Base-by-base conservation (phyloP, 2,797 vertebrate species). In the Dryobates pubescens region DNA sequence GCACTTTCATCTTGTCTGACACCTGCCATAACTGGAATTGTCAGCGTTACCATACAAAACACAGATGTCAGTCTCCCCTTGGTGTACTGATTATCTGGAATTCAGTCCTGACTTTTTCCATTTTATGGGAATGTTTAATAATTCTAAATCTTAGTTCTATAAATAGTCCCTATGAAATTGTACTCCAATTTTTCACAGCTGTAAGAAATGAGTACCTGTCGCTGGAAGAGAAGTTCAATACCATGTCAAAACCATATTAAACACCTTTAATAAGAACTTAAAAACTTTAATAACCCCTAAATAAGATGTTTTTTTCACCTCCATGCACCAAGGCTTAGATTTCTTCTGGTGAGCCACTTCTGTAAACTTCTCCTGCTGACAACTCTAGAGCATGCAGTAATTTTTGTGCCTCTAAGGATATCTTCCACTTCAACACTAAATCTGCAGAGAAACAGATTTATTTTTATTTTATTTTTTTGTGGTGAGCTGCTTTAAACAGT, bases 351-450 rank as follows among this genome's bases (percentile, higher is more conserved):
- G 51, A 82, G 38, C 38, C 65, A 32, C 67, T 77, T 64, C 81
- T 73, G 19, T 54, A 36, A 73, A 51, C 32, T 57, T 88, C 77
- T 61, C 45, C 41, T 1, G 3, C 23, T 61, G 65, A 13, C 71
- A 84, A 20, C 65, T 68, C 65, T 24, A 22, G 61, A 88, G 61
- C 56, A 41, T 34, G 51, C 65, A 72, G 72, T 90, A 84, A 68
- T 84, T 88, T 69, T 38, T 81, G 53, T 62, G 75, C 68, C 84
- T 88, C 88, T 61, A 90, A 63, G 80, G 70, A 77, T 75, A 88
- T 84, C 45, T 51, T 88, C 51, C 34, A 36, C 56, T 88, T 84
- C 75, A 63, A 72, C 65, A 70, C 65, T 72, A 76, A 76, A 81
- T 77, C 75, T 77, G 49, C 62, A 81, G 80, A 81, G 80, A 68